Evolutionary conservation across 2,797 vertebrate species (phyloP).

Genomic region (Peromyscus aztecus): DNA sequence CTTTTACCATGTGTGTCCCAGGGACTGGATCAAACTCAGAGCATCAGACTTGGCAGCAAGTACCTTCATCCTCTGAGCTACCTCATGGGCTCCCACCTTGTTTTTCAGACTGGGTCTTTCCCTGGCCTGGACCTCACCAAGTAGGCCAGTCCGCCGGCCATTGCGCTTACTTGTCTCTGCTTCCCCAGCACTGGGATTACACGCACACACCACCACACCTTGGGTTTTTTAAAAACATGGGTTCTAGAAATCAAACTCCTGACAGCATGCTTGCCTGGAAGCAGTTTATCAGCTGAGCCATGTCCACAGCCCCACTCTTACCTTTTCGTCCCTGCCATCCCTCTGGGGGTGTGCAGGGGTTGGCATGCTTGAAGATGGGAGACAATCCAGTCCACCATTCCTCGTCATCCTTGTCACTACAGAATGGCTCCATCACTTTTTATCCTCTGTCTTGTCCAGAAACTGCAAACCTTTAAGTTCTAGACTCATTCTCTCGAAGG

Average conservation of each 20-base stretch:
- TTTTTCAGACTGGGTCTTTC: neutral
- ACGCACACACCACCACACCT: neutral
- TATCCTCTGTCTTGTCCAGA: neutral
- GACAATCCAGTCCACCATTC: neutral
- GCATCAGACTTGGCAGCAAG: neutral
- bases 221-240: neutral
- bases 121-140: neutral
- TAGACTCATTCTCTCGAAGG: neutral
- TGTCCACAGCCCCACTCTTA: neutral
- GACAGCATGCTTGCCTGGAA: neutral
- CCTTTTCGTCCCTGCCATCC: neutral
- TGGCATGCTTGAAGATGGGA: neutral
- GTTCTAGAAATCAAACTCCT: neutral
- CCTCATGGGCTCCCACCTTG: neutral
- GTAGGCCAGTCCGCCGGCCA: neutral
- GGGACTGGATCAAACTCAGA: neutral
- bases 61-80: neutral
- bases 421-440: neutral
- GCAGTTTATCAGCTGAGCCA: neutral
- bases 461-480: neutral
- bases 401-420: neutral
- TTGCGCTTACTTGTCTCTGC: neutral
- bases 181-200: neutral
- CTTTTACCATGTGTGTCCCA: neutral
- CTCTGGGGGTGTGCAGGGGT: fast-evolving